Evolutionary conservation across 2,888 invertebrate genomes (phyloP).

Genomic region (Pyrrhosoma nymphula): DNA sequence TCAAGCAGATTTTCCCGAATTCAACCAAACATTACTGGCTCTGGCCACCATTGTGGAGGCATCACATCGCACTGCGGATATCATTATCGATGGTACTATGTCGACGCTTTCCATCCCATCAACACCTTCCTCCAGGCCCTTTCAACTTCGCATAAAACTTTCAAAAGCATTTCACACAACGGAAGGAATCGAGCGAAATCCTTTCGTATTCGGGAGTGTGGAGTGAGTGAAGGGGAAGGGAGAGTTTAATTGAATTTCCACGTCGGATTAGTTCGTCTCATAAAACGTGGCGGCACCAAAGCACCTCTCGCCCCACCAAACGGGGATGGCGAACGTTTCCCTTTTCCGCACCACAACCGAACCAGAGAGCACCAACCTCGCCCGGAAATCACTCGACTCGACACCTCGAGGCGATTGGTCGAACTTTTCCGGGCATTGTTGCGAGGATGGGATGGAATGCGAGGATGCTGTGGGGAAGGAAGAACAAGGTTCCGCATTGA

Average conservation of each 20-base stretch:
- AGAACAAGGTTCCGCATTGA: too few relatives aligned
- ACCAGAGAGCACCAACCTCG: background rate
- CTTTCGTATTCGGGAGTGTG: background rate
- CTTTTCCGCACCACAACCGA: background rate
- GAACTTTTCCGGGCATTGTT: background rate
- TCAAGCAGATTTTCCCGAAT: too few relatives aligned
- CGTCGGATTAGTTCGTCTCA: background rate
- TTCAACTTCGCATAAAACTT: background rate
- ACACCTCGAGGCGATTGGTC: background rate
- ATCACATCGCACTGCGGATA: too few relatives aligned
- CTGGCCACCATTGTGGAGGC: too few relatives aligned
- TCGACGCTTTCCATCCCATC: background rate
- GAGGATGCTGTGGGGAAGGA: background rate
- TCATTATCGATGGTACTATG: too few relatives aligned
- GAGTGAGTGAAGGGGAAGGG: background rate
- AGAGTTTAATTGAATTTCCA: constrained; percentile 21
- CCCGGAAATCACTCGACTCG: background rate
- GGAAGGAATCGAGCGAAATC: background rate
- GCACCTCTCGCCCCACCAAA: background rate
- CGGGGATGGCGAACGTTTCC: background rate
- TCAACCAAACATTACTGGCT: too few relatives aligned
- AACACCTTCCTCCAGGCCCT: background rate
- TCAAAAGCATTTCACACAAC: background rate
- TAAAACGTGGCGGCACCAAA: background rate
- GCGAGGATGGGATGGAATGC: background rate